Conservation (phyloP, 2,888 invertebrate genomes). For the Tetranychus piercei region DNA sequence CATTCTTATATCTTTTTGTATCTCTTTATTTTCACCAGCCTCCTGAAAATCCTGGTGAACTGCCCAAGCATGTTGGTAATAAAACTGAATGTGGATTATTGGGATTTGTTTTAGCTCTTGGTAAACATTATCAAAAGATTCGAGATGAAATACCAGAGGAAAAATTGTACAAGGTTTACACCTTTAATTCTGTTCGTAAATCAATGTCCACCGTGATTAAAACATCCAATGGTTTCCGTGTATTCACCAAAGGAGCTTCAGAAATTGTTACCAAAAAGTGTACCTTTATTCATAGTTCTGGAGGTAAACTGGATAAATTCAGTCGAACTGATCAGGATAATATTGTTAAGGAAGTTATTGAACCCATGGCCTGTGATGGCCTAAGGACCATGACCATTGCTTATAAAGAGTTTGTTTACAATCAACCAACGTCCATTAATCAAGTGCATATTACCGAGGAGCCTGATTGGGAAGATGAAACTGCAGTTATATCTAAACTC, state of each 20-base stretch:
- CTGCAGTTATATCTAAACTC: constrained; percentile 70
- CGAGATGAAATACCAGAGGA: constrained; percentile 82
- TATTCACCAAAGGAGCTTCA: constrained; percentile 93
- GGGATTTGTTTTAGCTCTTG: constrained; percentile 74
- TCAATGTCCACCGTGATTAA: constrained; percentile 95
- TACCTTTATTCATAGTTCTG: constrained; percentile 80
- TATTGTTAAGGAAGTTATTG: constrained; percentile 76
- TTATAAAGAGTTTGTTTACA: constrained; percentile 64
- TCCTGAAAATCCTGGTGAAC: constrained; percentile 55
- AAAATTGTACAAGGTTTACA: constrained; percentile 73
- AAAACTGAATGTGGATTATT: constrained; percentile 96
- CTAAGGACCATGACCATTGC: constrained; percentile 86
- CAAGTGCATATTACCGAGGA: constrained; percentile 48
- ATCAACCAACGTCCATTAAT: not conserved
- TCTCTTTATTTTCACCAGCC: constrained; percentile 39
- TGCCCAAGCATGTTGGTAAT: constrained; percentile 90
- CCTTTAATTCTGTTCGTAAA: constrained; percentile 98
- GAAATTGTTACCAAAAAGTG: constrained; percentile 98
- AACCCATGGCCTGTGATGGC: constrained; percentile 97
- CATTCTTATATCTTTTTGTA: not conserved
- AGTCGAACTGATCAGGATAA: constrained; percentile 79
- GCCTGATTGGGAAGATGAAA: constrained; percentile 93
- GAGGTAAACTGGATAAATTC: constrained; percentile 77
- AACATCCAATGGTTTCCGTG: constrained; percentile 57
- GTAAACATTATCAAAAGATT: constrained; percentile 76